Evolutionary conservation across 2,797 vertebrate genomes (phyloP), one percentile per base, ranked within the genome.

Genomic region (Sebastes hubbsi): DNA sequence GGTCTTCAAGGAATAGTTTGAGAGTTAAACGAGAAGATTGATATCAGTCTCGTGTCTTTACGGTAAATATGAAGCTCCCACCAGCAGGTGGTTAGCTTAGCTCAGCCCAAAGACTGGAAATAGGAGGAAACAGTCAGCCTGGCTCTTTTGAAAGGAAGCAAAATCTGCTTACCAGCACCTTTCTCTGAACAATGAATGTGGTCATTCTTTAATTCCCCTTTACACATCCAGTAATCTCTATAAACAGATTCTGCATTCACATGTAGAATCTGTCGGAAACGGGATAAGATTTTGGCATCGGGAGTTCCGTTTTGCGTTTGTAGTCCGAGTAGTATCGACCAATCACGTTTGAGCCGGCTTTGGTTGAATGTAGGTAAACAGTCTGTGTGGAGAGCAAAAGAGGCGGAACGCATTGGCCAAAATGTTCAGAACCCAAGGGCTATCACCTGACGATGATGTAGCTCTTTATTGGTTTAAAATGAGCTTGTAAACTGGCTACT

Each of bases 351-450:
- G 42, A 46, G 42, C 42, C 0, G 3, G 42, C 42, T 46, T 46
- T 46, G 42, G 42, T 46, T 46, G 42, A 46, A 18, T 46, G 42
- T 46, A 46, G 42, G 42, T 8, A 46, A 46, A 46, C 42, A 46
- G 42, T 46, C 42, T 0, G 6, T 46, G 42, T 8, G 16, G 42
- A 46, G 42, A 46, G 16, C 42, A 18, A 46, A 46, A 18, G 42
- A 46, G 42, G 42, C 16, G 1, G 42, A 46, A 46, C 42, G 46
- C 7, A 8, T 20, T 49, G 46, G 46, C 46, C 18, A 49, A 49
- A 49, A 49, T 49, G 46, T 0, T 49, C 46, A 0, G 46, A 49
- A 20, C 18, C 3, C 46, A 20, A 0, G 0, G 16, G 16, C 16
- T 46, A 18, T 46, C 0, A 16, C 8, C 42, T 46, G 42, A 42